Percentiles rank a stretch among this genome's conserved stretches.
Conservation (phyloP, 1,140 invertebrate genomes). For the Camponotus vicinus region DNA sequence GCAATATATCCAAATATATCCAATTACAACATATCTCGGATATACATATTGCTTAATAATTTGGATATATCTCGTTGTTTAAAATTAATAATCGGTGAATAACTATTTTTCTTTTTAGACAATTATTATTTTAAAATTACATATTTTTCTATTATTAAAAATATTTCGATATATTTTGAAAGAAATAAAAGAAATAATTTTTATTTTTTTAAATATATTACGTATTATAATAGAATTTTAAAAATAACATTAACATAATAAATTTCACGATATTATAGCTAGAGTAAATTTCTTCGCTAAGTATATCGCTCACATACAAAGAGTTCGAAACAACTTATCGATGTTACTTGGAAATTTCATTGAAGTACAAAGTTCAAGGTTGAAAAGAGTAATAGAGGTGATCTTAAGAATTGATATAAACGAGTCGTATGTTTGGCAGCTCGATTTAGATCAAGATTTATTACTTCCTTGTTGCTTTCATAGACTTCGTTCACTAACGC, state of each 20-base stretch:
- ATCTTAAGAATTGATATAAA: constrained; percentile 58
- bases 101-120: background rate
- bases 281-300: background rate
- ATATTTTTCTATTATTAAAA: background rate
- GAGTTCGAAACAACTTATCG: background rate
- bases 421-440: constrained; percentile 50
- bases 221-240: too few relatives aligned
- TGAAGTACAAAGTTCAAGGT: constrained; percentile 55
- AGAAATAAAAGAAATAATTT: background rate
- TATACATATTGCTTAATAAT: too few relatives aligned
- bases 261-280: constrained; percentile 2
- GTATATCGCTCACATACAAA: background rate
- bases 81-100: background rate
- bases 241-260: background rate
- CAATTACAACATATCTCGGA: too few relatives aligned
- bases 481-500: background rate
- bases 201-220: background rate
- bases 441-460: constrained; percentile 47
- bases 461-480: constrained; percentile 52
- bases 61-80: background rate
- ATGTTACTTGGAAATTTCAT: constrained; percentile 30
- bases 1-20: background rate
- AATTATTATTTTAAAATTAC: constrained; percentile 5
- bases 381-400: constrained; percentile 46
- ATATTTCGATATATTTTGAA: background rate